Evolutionary conservation across 1,140 invertebrate species (phyloP), one percentile per base, ranked within the genome.

Genomic region (Solenopsis invicta): DNA sequence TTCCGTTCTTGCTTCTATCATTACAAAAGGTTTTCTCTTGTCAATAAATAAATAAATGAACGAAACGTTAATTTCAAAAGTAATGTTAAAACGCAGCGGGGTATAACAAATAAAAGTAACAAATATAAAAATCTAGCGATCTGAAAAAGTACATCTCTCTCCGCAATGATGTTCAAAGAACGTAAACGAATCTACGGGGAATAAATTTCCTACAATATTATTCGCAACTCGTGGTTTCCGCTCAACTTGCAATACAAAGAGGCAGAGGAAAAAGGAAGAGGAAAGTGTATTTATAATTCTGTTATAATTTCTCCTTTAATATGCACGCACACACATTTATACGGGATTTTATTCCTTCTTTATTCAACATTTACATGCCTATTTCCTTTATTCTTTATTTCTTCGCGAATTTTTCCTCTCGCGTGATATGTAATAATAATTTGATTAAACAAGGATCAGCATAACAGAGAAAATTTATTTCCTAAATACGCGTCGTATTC

Each of bases 141-240:
- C 37, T 61, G 21, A 1, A 61, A 76, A 61, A 76, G 37, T 76
- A 24, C 10, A 45, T 61, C 9, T 76, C 5, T 74, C 45, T 76
- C 16, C 9, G 54, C 21, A 18, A 41, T 9, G 21, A 45, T 59
- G 37, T 37, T 61, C 13, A 61, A 76, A 76, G 13, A 61, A 76
- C n/a, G 29, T 45, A 24, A 59, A 59, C 4, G 21, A 76, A 76
- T 41, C 12, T n/a, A 76, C 34, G 6, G 9, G 4, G 16, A 56
- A 76, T 59, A 76, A 29, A 59, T 59, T 75, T 61, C 4, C 2
- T 41, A 59, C n/a, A 24, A 61, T 45, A 76, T 59, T 76, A 76
- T 76, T 37, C 12, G n/a, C n/a, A 76, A 21, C 6, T 9, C 8
- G 18, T 16, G 37, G 45, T 76, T 59, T 59, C 34, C 12, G 37